These are phyloP conservation scores for Platerodrilus igneus DNA, from an alignment of 2,888 invertebrate genomes.

Conservation along the genomic window DNA sequence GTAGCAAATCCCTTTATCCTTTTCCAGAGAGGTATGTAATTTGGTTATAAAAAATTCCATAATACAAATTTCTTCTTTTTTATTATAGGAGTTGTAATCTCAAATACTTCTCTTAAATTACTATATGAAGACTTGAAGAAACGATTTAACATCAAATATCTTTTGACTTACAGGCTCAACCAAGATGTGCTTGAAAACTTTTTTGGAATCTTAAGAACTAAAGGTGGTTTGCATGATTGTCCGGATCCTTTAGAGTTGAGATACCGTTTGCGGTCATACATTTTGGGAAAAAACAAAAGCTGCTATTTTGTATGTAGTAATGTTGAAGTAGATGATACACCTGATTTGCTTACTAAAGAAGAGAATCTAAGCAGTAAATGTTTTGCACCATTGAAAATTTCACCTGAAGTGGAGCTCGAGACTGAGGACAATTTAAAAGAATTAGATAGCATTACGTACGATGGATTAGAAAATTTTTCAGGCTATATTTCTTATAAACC, in stretches of 20 bases:
- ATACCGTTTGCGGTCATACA: conserved; percentile 26
- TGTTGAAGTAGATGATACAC: conserved; percentile 19
- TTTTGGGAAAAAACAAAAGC: conserved; percentile 20
- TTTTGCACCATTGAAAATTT: no score
- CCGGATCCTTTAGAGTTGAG: conserved; percentile 26
- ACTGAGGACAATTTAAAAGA: conserved; percentile 2
- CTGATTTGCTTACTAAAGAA: conserved; percentile 12
- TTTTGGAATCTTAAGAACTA: conserved; percentile 23
- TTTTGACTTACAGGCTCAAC: conserved; percentile 30
- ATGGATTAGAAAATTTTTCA: conserved; percentile 28
- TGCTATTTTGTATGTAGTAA: conserved; percentile 13
- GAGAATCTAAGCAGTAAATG: no score
- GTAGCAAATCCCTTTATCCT: conserved; percentile 21
- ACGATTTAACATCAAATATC: conserved; percentile 21
- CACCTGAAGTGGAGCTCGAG: no score
- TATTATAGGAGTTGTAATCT: conserved; percentile 24
- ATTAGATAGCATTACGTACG: conserved; percentile 21
- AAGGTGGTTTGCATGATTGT: conserved; percentile 19
- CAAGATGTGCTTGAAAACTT: conserved; percentile 30
- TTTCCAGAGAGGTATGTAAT: no score
- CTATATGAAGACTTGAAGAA: conserved; percentile 20
- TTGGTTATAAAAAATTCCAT: background rate
- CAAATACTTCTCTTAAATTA: conserved; percentile 17
- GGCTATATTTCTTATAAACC: conserved; percentile 25
- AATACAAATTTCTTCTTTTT: background rate